phyloP scores from a whole-genome alignment of 2,797 vertebrate species.

The Choloepus didactylus region DNA sequence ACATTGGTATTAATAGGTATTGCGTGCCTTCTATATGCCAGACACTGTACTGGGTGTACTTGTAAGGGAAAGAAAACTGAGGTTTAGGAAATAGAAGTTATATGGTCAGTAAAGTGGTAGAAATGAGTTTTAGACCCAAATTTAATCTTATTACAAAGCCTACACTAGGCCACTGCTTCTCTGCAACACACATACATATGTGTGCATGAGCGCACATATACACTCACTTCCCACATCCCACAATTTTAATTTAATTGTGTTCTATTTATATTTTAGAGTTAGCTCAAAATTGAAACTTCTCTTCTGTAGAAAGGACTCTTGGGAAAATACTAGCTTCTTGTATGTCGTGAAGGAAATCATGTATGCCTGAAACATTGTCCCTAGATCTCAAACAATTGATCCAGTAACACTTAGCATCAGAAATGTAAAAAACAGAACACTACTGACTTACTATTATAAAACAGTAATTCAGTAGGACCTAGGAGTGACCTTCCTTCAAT shows the following conservation, averaged over 20 bases:
- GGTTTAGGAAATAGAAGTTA: conserved; percentile 37
- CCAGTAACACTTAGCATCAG: conserved; percentile 10
- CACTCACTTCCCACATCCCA: neutral
- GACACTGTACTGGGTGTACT: neutral
- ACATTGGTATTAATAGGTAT: neutral
- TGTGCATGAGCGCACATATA: neutral
- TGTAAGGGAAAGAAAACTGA: conserved; percentile 8
- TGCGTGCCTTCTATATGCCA: neutral
- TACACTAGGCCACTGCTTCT: neutral
- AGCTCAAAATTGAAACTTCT: neutral
- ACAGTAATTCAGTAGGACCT: conserved; percentile 44
- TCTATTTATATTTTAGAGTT: conserved; percentile 63
- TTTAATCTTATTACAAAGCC: neutral
- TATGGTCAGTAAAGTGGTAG: neutral
- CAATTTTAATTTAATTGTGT: conserved; percentile 5
- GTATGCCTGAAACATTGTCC: conserved; percentile 44
- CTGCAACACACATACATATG: neutral
- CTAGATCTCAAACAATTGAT: conserved; percentile 38
- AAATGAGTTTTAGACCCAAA: conserved; percentile 10
- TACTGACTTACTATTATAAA: conserved; percentile 48
- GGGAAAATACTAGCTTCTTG: neutral
- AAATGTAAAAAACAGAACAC: conserved; percentile 17
- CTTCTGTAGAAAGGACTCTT: conserved; percentile 11
- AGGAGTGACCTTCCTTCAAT: conserved; percentile 45
- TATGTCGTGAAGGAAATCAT: conserved; percentile 35